Conservation (phyloP, 2,797 vertebrate genomes). For the Rhinichthys osculus region DNA sequence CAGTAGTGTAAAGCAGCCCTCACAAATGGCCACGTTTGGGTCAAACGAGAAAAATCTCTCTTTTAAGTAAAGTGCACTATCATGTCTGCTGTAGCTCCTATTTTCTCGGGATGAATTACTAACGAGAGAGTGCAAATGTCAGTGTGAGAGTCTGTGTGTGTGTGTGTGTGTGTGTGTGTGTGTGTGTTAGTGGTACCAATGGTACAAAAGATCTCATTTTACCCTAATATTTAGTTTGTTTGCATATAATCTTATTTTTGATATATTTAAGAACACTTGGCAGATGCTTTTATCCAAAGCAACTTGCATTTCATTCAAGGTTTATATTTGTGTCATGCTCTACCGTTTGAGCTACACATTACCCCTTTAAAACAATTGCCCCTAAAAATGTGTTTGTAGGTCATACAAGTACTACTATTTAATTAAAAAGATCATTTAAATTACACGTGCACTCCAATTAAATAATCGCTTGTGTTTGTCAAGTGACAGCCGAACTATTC, state of each 20-base stretch:
- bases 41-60: slow-evolving; percentile 42
- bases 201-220: not conserved
- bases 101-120: not conserved
- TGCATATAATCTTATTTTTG: too few species aligned
- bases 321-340: not conserved
- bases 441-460: too few species aligned
- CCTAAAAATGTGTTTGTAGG: not conserved
- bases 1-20: slow-evolving; percentile 25
- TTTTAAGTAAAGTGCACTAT: slow-evolving; percentile 36
- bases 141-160: slow-evolving; percentile 11
- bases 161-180: slow-evolving; percentile 32
- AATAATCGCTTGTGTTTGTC: too few species aligned
- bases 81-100: not conserved
- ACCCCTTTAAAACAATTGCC: not conserved
- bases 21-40: slow-evolving; percentile 44
- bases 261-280: not conserved
- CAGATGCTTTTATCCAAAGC: not conserved
- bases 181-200: slow-evolving; percentile 37
- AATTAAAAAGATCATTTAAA: too few species aligned
- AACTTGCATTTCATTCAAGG: not conserved
- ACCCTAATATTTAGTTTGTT: too few species aligned
- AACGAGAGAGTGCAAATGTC: slow-evolving; percentile 23
- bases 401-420: not conserved
- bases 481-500: not conserved
- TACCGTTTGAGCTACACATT: not conserved